Evolutionary conservation across 2,113 vertebrate species (phyloP), one percentile per base, ranked within the genome.

Genomic region (Trogon surrucura): DNA sequence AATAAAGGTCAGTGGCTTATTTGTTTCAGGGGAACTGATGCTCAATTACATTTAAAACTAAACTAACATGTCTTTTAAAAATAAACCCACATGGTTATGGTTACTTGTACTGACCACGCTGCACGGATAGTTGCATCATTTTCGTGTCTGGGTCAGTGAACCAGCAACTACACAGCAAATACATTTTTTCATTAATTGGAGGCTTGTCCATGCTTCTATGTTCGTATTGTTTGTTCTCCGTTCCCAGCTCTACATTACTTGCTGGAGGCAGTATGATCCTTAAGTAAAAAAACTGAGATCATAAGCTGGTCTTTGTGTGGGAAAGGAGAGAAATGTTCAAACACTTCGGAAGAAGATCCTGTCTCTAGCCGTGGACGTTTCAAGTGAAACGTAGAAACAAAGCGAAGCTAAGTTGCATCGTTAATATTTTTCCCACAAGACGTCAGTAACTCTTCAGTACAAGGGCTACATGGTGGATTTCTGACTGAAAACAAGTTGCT

Each of bases 371-470:
- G n/a, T 18, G 10, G 17, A 7, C 5, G 0, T 25, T 38, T 47
- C 12, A 45, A 61, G 2, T 6, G 30, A 66, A 62, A 30, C 14
- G 15, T 0, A 38, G 51, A 64, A 74, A 29, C 32, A 66, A 30
- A 79, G 27, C 51, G 32, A 41, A 45, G 47, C 20, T 30, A 72
- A 27, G 9, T 29, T 51, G 9, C 44, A 27, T 21, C 34, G 32
- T 72, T 60, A 27, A 48, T 48, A 3, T 23, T 47, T 81, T 87
- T 87, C 86, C 94, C 83, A 86, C 56, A 3, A 89, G 92, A 57
- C 77, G 74, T 82, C 94, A 88, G 88, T 57, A 82, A 15, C 79
- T 88, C 34, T 32, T 54, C 74, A 51, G 72, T 47, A 18, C 29
- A 2, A 86, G 57, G 23, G 51, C 51, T 85, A 5, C 5, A 0